Conservation (phyloP, 2,888 invertebrate species). For the Argynnis bischoffii region DNA sequence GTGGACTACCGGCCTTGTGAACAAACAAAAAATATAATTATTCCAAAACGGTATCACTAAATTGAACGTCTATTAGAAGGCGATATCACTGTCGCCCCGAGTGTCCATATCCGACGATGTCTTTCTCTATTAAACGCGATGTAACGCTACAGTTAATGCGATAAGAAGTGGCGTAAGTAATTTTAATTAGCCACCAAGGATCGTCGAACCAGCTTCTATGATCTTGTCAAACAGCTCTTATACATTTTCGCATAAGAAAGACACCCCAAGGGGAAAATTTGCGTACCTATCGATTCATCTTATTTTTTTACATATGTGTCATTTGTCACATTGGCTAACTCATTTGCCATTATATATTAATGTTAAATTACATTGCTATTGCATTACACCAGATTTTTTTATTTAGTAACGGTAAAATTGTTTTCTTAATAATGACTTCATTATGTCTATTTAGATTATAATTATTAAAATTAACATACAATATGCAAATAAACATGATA, state of each 20-base stretch:
- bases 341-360: conserved; percentile 14
- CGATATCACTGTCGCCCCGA: conserved; percentile 60
- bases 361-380: conserved; percentile 14
- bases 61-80: conserved; percentile 62
- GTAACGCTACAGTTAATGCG: conserved; percentile 32
- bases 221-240: conserved; percentile 30
- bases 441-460: neutral
- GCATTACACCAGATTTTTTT: conserved; percentile 20
- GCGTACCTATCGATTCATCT: conserved; percentile 12
- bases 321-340: conserved; percentile 24
- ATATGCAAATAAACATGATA: conserved; percentile 19
- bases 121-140: conserved; percentile 41
- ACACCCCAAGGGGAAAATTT: conserved; percentile 24
- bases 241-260: conserved; percentile 43
- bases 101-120: conserved; percentile 53
- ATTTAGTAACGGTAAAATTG: conserved; percentile 16
- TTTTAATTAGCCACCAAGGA: conserved; percentile 41
- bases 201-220: conserved; percentile 37
- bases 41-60: conserved; percentile 74
- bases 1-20: conserved; percentile 66
- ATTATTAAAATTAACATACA: conserved; percentile 15
- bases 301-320: conserved; percentile 26
- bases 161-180: conserved; percentile 41
- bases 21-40: conserved; percentile 72
- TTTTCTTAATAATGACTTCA: conserved; percentile 9